Evolutionary conservation across 2,113 vertebrate genomes (phyloP).

Genomic region (Cryptomyrus ogoouensis): DNA sequence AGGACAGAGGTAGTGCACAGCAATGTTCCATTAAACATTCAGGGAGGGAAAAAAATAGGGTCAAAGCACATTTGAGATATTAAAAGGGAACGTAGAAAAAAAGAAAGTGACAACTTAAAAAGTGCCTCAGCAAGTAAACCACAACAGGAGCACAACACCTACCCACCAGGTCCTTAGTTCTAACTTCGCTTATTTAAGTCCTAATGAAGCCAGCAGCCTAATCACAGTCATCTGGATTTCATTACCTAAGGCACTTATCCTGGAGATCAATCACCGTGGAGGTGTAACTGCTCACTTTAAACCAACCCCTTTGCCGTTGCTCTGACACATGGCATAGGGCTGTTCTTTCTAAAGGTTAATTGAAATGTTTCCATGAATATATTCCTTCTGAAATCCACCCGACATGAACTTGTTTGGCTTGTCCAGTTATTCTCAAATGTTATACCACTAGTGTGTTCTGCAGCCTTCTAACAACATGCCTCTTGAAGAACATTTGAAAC

Average conservation of each 20-base stretch:
- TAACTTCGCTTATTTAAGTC: background rate
- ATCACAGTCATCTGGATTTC: background rate
- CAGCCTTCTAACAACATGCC: background rate
- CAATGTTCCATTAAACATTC: background rate
- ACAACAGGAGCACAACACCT: background rate
- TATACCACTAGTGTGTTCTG: background rate
- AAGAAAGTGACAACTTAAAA: background rate
- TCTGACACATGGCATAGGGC: background rate
- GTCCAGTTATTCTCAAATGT: background rate
- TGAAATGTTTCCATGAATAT: conserved; percentile 1
- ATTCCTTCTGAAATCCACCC: background rate
- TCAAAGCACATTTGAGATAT: background rate
- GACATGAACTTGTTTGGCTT: background rate
- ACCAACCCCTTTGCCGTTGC: background rate
- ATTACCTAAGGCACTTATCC: background rate
- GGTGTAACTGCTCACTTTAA: background rate
- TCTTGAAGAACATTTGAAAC: background rate
- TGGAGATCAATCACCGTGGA: background rate
- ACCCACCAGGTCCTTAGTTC: background rate
- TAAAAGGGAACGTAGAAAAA: background rate
- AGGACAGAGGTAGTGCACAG: background rate
- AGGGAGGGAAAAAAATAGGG: background rate
- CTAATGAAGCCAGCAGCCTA: background rate
- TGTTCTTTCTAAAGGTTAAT: background rate
- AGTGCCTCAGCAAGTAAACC: background rate